These are phyloP conservation scores for Trachurus trachurus DNA, from an alignment of 2,797 vertebrate species.

Conservation along the genomic window DNA sequence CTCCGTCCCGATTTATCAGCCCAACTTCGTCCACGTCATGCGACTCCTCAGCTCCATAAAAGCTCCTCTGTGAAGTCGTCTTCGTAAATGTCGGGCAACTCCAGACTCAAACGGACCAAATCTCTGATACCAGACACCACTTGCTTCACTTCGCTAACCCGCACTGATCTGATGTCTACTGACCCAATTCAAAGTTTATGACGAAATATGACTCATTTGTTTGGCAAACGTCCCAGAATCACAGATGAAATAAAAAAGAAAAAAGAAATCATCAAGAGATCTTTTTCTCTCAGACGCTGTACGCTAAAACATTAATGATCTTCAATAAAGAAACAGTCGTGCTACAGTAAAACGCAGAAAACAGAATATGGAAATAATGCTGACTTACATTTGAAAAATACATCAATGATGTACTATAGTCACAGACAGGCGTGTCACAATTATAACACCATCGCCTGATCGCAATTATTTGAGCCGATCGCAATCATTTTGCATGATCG, in stretches of 20 bases:
- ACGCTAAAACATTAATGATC: constrained; percentile 17
- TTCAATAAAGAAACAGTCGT: background rate
- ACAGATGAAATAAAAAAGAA: background rate
- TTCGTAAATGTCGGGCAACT: background rate
- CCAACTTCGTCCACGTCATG: constrained; percentile 21
- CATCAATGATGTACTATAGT: background rate
- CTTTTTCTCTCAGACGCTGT: constrained; percentile 8
- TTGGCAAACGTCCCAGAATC: constrained; percentile 2
- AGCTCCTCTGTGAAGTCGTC: background rate
- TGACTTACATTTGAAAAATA: background rate
- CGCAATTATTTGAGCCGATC: no score
- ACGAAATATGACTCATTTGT: background rate
- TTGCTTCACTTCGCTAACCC: background rate
- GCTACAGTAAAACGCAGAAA: background rate
- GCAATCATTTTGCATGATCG: no score
- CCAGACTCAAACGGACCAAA: background rate
- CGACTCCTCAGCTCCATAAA: background rate
- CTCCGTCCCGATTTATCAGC: constrained; percentile 30
- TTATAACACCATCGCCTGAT: no score
- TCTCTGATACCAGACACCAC: background rate
- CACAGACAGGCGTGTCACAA: no score
- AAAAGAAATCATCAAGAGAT: background rate
- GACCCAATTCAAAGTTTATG: constrained; percentile 8
- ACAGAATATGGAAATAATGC: background rate
- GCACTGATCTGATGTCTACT: background rate